These are phyloP conservation scores for Empidonax traillii DNA, from an alignment of 2,113 vertebrate species.

Conservation along the genomic window DNA sequence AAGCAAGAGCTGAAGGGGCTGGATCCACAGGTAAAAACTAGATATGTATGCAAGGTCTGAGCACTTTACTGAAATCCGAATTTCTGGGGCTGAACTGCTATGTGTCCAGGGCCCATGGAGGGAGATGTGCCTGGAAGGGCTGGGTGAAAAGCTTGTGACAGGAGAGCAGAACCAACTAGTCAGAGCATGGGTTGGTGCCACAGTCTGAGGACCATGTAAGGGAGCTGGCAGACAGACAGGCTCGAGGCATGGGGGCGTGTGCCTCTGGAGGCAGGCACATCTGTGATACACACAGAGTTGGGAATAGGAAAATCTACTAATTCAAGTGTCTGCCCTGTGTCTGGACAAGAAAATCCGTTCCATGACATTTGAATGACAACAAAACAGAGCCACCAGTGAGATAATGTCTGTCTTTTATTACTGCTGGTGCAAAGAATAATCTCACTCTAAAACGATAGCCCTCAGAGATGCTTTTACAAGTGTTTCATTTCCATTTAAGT, in stretches of 20 bases:
- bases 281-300: fast-evolving
- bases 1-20: neutral
- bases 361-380: neutral
- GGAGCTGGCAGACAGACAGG: neutral
- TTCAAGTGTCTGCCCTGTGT: neutral
- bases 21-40: fast-evolving
- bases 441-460: neutral
- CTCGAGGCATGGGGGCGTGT: neutral
- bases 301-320: neutral
- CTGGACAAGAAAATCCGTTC: neutral
- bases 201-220: neutral
- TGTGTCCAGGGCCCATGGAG: fast-evolving
- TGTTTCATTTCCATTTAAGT: neutral
- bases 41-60: neutral
- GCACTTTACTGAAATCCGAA: neutral
- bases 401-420: neutral
- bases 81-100: neutral
- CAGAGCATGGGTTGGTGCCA: neutral
- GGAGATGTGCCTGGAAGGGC: neutral
- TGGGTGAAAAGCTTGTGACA: neutral
- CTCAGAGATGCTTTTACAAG: neutral
- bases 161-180: neutral
- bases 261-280: neutral
- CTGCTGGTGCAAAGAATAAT: neutral
- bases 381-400: neutral